Evolutionary conservation across 2,113 vertebrate genomes (phyloP).

Genomic region (Elephantulus edwardii): DNA sequence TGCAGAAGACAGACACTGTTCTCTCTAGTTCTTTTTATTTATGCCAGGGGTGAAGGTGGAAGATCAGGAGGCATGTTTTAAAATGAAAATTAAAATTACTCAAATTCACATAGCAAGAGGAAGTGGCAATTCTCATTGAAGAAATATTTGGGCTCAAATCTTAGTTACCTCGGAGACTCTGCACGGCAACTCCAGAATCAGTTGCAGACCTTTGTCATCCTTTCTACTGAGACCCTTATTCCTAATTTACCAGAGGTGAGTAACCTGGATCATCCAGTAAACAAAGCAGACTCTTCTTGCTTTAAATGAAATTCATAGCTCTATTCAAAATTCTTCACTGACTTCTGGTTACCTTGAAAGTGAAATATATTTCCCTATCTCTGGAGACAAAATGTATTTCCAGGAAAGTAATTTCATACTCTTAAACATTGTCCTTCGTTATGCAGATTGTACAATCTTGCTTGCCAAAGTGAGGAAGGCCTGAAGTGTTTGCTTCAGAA

Average conservation of each 20-base stretch:
- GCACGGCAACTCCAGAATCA: neutral
- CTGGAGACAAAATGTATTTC: constrained; percentile 24
- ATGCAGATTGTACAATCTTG: too few relatives aligned
- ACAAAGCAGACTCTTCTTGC: neutral
- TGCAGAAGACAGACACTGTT: neutral
- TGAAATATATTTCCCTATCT: neutral
- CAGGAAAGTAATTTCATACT: neutral
- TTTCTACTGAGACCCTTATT: neutral
- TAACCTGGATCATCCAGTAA: neutral
- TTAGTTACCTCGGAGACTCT: neutral
- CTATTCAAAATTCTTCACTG: neutral
- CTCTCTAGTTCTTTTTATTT: neutral
- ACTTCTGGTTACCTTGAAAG: neutral
- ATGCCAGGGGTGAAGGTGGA: neutral
- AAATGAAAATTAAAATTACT: neutral
- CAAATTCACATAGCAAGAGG: neutral
- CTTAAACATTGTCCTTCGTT: too few relatives aligned
- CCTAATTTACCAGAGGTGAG: neutral
- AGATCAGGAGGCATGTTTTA: neutral
- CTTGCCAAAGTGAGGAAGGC: too few relatives aligned
- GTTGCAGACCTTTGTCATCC: neutral
- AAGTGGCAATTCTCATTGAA: neutral
- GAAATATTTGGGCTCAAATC: neutral
- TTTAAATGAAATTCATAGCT: constrained; percentile 24
- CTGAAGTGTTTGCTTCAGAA: too few relatives aligned